phyloP scores from a whole-genome alignment of 2,888 invertebrate genomes.

The Leptopilina syphax region DNA sequence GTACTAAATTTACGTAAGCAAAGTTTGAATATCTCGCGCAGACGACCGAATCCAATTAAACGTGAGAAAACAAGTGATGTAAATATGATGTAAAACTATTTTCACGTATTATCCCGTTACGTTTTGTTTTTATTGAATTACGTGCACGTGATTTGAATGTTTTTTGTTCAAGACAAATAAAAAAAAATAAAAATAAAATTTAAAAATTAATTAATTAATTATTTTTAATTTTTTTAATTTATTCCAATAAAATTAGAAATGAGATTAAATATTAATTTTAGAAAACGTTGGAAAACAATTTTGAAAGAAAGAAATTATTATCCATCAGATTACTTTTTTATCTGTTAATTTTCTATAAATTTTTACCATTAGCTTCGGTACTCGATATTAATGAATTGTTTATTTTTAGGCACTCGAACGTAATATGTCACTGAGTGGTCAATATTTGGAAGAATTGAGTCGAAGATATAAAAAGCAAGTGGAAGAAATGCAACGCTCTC shows the following conservation, averaged over 20 bases:
- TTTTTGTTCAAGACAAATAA: not conserved
- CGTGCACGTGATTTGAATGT: not conserved
- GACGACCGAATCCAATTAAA: conserved; percentile 28
- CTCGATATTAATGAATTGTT: not conserved
- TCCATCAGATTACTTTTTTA: too few relatives aligned
- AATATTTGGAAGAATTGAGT: conserved; percentile 97
- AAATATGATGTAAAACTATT: conserved; percentile 19
- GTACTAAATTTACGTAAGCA: conserved; percentile 53
- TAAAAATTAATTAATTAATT: not conserved
- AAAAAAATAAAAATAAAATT: not conserved
- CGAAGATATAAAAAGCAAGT: conserved; percentile 97
- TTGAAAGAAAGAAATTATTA: too few relatives aligned
- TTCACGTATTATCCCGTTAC: conserved; percentile 16
- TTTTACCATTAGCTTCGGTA: too few relatives aligned
- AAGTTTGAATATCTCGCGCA: conserved; percentile 41
- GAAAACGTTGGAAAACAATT: too few relatives aligned
- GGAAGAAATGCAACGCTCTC: conserved; percentile 93
- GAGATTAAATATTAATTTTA: too few relatives aligned
- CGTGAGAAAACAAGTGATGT: conserved; percentile 27
- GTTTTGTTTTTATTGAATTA: conserved; percentile 16
- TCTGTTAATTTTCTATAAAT: not conserved
- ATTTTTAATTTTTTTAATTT: not conserved
- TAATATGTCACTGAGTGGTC: conserved; percentile 97
- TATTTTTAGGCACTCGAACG: conserved; percentile 89
- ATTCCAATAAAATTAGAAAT: not conserved